Evolutionary conservation across 2,888 invertebrate genomes (phyloP), one percentile per base, ranked within the genome.

Genomic region (Saturnia japonica): DNA sequence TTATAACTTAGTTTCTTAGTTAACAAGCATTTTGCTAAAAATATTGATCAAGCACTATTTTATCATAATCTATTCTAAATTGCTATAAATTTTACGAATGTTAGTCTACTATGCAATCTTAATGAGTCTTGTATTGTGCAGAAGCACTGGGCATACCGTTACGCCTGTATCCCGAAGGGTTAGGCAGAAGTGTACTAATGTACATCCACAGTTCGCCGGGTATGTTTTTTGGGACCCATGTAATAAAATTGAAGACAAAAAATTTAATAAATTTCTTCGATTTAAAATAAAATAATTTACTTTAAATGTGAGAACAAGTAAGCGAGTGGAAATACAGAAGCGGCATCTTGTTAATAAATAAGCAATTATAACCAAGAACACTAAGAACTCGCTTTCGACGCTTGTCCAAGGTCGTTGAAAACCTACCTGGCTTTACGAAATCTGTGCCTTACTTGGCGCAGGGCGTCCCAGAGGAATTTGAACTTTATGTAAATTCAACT

Each of bases 401-500:
- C 69, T 75, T 66, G 71, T 70, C 69, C 73, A 85, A 87, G 87
- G 85, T 80, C 83, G 79, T 73, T 75, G 75, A 82, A 82, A 82
- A 82, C 83, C 80, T 84, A 85, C 83, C 85, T 86, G 81, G 73
- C 77, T 76, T 75, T 74, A 75, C 76, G 72, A 79, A 80, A 78
- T 80, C 77, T 77, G 79, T 83, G 78, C 75, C 74, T 78, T 80
- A 81, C 80, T 76, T 73, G 77, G 68, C 73, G 71, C 70, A 68
- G 40, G 71, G 71, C 62, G 51, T 69, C 71, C 68, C 71, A 72
- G 72, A 68, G 71, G 74, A 84, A 80, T 80, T 74, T 78, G 73
- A 77, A 77, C 83, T 78, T 75, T 82, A 82, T 75, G 71, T 68
- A 73, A 71, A 70, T 75, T 71, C 60, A 70, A 67, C 71, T 74